Percentiles rank a stretch among this genome's conserved stretches.
Evolutionary conservation across 2,888 invertebrate genomes (phyloP).

Genomic region (Dimorphilus gyrociliatus): DNA sequence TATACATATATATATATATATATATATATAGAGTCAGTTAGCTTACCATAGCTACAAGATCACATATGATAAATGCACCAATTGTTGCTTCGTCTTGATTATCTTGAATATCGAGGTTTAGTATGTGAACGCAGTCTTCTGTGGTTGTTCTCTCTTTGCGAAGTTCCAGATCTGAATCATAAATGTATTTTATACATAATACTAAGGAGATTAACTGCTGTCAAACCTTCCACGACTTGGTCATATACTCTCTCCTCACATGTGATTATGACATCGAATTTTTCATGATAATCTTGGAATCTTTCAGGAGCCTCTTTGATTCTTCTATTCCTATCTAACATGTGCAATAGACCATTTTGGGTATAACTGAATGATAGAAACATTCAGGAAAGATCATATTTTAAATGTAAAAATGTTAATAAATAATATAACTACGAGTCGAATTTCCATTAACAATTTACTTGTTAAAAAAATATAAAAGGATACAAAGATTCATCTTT

Average conservation of each 20-base stretch:
- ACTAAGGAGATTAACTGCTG: not conserved
- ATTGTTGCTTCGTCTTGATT: slow-evolving; percentile 98
- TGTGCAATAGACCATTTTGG: slow-evolving; percentile 91
- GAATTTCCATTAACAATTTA: not conserved
- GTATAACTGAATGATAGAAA: slow-evolving; percentile 49
- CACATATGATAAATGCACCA: slow-evolving; percentile 91
- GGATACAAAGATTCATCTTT: slow-evolving; percentile 81
- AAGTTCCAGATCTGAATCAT: slow-evolving; percentile 44
- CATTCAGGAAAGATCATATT: not conserved
- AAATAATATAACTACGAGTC: slow-evolving; percentile 1
- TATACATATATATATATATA: not conserved
- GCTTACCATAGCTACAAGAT: slow-evolving; percentile 70
- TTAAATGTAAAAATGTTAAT: too few species aligned
- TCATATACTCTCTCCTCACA: slow-evolving; percentile 98
- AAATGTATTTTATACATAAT: not conserved
- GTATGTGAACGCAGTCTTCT: slow-evolving; percentile 87
- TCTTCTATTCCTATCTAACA: slow-evolving; percentile 87
- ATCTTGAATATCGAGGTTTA: slow-evolving; percentile 97
- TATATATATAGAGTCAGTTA: slow-evolving; percentile 1
- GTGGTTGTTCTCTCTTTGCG: too few species aligned
- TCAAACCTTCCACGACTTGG: slow-evolving; percentile 70
- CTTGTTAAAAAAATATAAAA: slow-evolving; percentile 16
- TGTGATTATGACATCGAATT: slow-evolving; percentile 87
- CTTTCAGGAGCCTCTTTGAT: slow-evolving; percentile 85
- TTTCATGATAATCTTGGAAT: slow-evolving; percentile 72